Evolutionary conservation across 2,113 vertebrate species (phyloP).

Genomic region (Scopus umbretta): DNA sequence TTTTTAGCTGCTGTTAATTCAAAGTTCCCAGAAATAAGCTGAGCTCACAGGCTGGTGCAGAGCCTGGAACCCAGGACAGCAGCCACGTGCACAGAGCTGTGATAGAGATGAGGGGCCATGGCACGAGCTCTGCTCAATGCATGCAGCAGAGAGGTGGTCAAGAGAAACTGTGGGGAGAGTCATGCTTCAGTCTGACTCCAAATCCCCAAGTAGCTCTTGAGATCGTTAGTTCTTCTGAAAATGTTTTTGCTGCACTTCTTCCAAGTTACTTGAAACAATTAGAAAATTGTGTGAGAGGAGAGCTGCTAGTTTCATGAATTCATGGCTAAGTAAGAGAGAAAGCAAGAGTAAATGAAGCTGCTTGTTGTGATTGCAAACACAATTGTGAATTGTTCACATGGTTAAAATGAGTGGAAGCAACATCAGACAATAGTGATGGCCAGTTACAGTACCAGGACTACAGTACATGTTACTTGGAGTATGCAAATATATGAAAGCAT

Average conservation of each 20-base stretch:
- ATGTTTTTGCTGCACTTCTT: neutral
- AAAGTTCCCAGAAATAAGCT: neutral
- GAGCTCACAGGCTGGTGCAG: neutral
- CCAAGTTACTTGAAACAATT: neutral
- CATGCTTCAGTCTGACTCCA: neutral
- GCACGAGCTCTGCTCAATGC: neutral
- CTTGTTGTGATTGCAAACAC: neutral
- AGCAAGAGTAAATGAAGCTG: neutral
- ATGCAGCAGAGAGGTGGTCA: neutral
- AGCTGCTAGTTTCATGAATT: neutral
- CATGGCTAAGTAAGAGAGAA: neutral
- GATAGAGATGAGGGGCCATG: fast-evolving
- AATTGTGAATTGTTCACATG: neutral
- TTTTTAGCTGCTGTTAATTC: neutral
- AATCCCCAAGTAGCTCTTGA: neutral
- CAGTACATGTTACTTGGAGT: neutral
- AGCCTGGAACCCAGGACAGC: neutral
- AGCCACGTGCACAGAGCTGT: fast-evolving
- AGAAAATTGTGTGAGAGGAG: neutral
- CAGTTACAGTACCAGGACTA: neutral
- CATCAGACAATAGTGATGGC: neutral
- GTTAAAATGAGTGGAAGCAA: neutral
- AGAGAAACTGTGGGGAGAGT: neutral
- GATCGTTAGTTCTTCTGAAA: neutral
- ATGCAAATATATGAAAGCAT: neutral